Evolutionary conservation across 2,888 invertebrate species (phyloP).

Genomic region (Baccha elongata): DNA sequence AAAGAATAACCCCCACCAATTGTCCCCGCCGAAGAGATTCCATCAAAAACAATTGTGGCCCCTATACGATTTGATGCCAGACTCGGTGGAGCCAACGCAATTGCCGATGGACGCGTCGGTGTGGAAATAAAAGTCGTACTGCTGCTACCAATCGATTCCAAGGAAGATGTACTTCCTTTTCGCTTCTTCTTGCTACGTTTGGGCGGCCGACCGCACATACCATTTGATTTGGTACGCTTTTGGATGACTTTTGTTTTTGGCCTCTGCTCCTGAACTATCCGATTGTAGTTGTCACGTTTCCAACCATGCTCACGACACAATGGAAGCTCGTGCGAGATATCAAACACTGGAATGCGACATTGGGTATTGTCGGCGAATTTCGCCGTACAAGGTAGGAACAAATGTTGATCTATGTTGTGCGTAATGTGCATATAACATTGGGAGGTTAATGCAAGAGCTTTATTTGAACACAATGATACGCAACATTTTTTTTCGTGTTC

Average conservation of each 20-base stretch:
- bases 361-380: constrained; percentile 90
- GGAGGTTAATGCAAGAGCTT: constrained; percentile 84
- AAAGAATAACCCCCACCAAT: constrained; percentile 55
- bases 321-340: constrained; percentile 90
- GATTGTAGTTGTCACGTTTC: constrained; percentile 92
- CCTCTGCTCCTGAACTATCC: constrained; percentile 89
- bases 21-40: constrained; percentile 41
- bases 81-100: constrained; percentile 75
- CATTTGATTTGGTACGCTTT: constrained; percentile 61
- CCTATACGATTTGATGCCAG: constrained; percentile 74
- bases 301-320: constrained; percentile 93
- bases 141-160: constrained; percentile 81
- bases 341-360: constrained; percentile 90
- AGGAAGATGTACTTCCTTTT: constrained; percentile 80
- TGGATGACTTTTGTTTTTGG: constrained; percentile 83
- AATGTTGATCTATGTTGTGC: constrained; percentile 91
- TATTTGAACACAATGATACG: constrained; percentile 77
- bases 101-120: constrained; percentile 24
- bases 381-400: constrained; percentile 91
- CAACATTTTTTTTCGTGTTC: constrained; percentile 78
- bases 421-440: constrained; percentile 94
- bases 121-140: constrained; percentile 74
- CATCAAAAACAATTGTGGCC: constrained; percentile 71
- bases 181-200: constrained; percentile 83
- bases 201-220: constrained; percentile 82